Evolutionary conservation across 2,113 vertebrate genomes (phyloP).

Genomic region (Lepus americanus): DNA sequence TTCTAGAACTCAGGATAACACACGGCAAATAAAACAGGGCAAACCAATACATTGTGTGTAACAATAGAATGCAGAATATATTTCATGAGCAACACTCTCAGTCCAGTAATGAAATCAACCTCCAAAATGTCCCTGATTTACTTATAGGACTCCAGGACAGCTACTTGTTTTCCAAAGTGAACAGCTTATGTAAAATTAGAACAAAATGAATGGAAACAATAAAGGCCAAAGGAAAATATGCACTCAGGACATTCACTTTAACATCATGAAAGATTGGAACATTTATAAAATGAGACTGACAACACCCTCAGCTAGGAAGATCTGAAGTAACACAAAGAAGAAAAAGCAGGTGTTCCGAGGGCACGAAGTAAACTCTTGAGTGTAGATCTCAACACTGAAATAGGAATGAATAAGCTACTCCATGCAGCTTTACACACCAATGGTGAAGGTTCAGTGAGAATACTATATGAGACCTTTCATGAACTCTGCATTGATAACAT

Average conservation of each 20-base stretch:
- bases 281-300: not conserved
- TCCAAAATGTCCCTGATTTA: not conserved
- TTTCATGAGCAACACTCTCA: not conserved
- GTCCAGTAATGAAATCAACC: not conserved
- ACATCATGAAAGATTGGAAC: not conserved
- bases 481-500: not conserved
- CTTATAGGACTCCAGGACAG: not conserved
- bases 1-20: not conserved
- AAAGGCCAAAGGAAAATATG: conserved; percentile 38
- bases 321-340: not conserved
- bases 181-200: not conserved
- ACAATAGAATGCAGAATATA: not conserved
- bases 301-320: not conserved
- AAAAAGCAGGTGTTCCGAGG: not conserved
- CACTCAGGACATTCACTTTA: not conserved
- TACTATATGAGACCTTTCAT: not conserved
- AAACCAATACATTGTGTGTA: not conserved
- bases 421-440: not conserved
- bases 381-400: not conserved
- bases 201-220: not conserved
- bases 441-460: not conserved
- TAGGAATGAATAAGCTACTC: not conserved
- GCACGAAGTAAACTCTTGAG: not conserved
- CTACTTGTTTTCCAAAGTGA: conserved; percentile 44
- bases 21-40: not conserved